Percentiles rank a stretch among this genome's conserved stretches.
These are phyloP conservation scores for Sebastes iracundus DNA, from an alignment of 2,797 vertebrate species.

Conservation along the genomic window DNA sequence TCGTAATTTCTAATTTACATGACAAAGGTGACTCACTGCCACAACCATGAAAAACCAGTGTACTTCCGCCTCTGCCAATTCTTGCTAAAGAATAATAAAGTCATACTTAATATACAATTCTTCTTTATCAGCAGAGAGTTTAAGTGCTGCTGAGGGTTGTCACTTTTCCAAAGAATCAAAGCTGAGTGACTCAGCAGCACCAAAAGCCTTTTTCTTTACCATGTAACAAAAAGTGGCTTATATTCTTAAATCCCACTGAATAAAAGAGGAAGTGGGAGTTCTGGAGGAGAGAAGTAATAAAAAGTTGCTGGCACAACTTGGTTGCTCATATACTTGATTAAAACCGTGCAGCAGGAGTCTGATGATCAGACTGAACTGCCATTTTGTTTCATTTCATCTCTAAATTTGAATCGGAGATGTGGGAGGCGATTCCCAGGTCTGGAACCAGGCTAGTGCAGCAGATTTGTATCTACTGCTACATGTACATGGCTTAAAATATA, in stretches of 20 bases:
- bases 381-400: neutral
- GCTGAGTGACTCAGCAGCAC: conserved; percentile 41
- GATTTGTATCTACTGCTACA: neutral
- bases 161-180: conserved; percentile 17
- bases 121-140: conserved; percentile 15
- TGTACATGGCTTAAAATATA: neutral
- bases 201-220: conserved; percentile 1
- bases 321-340: neutral
- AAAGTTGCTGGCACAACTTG: neutral
- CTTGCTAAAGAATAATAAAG: neutral
- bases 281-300: conserved; percentile 7
- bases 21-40: neutral
- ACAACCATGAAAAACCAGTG: neutral
- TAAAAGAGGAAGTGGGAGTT: conserved; percentile 22
- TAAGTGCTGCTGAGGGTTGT: conserved; percentile 2
- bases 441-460: neutral
- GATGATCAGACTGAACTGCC: neutral
- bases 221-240: conserved; percentile 10
- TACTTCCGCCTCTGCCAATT: neutral
- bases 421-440: neutral
- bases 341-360: neutral
- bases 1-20: neutral
- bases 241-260: conserved; percentile 18
- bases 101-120: neutral
- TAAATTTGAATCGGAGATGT: neutral